A percentile compares a stretch with the other conserved stretches of the same genome.
These are phyloP conservation scores for Drosophila carrolli DNA, from an alignment of 1,140 invertebrate genomes.

Conservation along the genomic window DNA sequence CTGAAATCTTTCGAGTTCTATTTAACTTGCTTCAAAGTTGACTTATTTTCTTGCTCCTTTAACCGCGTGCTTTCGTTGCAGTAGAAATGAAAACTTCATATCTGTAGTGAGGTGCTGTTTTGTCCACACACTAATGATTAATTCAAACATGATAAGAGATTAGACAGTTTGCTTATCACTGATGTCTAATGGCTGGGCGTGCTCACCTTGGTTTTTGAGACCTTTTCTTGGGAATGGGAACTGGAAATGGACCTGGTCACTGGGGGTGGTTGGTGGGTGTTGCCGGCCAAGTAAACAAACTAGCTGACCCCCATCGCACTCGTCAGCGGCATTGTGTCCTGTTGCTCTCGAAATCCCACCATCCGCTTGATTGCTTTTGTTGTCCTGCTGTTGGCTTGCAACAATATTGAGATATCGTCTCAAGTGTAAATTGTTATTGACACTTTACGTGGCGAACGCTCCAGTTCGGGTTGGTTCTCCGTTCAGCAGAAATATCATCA, in stretches of 20 bases:
- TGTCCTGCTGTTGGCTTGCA: conserved; percentile 60
- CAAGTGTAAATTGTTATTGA: conserved; percentile 82
- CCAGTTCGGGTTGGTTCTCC: background rate
- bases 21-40: conserved; percentile 13
- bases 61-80: conserved; percentile 3
- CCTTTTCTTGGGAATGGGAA: conserved; percentile 1
- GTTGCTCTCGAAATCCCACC: conserved; percentile 29
- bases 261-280: conserved; percentile 13
- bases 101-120: background rate
- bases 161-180: conserved; percentile 4
- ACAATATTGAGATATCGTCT: conserved; percentile 82
- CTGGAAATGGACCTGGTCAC: conserved; percentile 6
- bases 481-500: conserved; percentile 62
- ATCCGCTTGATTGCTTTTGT: conserved; percentile 38
- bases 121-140: conserved; percentile 4
- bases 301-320: background rate
- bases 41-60: background rate
- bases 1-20: conserved; percentile 13
- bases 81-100: conserved; percentile 6
- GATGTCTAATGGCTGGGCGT: background rate
- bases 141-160: background rate
- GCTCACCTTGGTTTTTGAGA: conserved; percentile 1
- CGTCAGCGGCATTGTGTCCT: conserved; percentile 25
- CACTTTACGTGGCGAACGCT: conserved; percentile 63
- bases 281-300: conserved; percentile 63